phyloP scores from a whole-genome alignment of 2,888 invertebrate species.

The Trachelus iudaicus region DNA sequence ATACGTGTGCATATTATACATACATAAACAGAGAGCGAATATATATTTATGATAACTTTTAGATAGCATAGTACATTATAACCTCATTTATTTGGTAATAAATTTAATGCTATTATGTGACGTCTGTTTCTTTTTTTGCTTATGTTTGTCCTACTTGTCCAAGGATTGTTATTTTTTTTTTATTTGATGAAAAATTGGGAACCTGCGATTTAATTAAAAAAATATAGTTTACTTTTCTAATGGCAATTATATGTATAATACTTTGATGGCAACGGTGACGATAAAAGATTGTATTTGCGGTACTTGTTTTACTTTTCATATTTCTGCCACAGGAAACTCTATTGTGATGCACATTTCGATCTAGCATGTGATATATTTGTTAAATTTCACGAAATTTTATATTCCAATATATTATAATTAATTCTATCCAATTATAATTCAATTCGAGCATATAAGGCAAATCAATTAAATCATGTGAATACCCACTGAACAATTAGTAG shows the following conservation, averaged over 20 bases:
- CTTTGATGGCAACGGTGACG: not conserved
- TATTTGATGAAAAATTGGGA: not conserved
- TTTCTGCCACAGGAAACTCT: not conserved
- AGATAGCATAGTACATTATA: conserved; percentile 57
- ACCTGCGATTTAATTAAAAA: not conserved
- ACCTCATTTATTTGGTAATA: conserved; percentile 61
- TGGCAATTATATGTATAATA: not conserved
- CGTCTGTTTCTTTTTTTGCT: conserved; percentile 63
- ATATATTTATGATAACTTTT: conserved; percentile 27
- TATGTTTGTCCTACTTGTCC: conserved; percentile 46
- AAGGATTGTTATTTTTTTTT: conserved; percentile 18
- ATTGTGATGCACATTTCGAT: not conserved
- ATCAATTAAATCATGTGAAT: not conserved
- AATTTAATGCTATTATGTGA: conserved; percentile 62
- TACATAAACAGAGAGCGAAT: conserved; percentile 13
- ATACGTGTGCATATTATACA: not conserved
- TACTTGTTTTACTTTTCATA: not conserved
- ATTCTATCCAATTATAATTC: too few species aligned
- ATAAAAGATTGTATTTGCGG: not conserved
- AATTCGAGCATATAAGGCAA: not conserved
- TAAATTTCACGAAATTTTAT: not conserved
- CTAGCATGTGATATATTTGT: not conserved
- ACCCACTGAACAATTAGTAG: not conserved
- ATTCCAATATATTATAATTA: too few species aligned
- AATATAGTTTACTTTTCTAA: not conserved